Evolutionary conservation across 2,113 vertebrate genomes (phyloP), one percentile per base, ranked within the genome.

Genomic region (Rhegmatorhina hoffmannsi): DNA sequence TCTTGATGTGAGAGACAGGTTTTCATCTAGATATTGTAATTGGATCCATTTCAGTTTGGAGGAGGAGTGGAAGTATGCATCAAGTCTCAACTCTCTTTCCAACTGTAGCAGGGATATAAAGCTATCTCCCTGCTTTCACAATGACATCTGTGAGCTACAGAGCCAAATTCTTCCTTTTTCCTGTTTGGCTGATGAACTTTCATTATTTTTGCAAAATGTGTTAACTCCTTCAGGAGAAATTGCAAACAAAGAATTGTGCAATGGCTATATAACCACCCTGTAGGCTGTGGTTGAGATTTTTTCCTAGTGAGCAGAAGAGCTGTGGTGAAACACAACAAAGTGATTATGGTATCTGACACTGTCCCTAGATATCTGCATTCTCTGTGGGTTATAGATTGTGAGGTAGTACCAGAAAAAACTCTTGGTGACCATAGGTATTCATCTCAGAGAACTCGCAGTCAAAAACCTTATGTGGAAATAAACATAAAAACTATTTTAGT

Each of bases 401-500:
- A 84, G 55, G 75, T 33, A 50, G 29, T 19, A 59, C 33, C 24
- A 50, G 26, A 87, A 52, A 81, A 89, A 78, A 84, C 15, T 31
- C 36, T 60, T 34, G 15, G 43, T 60, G 76, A 47, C 56, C 20
- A 23, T n/a, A 90, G 73, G 34, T 63, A 83, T 84, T 92, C 12
- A 59, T 53, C 46, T 70, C 6, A 4, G 67, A 66, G 44, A 90
- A 36, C 18, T 78, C 56, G 31, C 47, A 60, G 64, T 38, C 3
- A 8, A 84, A 92, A 90, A 78, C 64, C 76, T 87, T 91, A 68
- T 46, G 88, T 91, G 92, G 91, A 94, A 94, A 93, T 64, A 92
- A 93, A 78, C 80, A 89, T n/a, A 75, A 87, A 94, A 79, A 84
- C 69, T 94, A 95, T 95, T 95, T 95, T 89, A 73, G 89, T 73